These are phyloP conservation scores for Trichopoda pennipes DNA, from an alignment of 2,888 invertebrate species.

Conservation along the genomic window DNA sequence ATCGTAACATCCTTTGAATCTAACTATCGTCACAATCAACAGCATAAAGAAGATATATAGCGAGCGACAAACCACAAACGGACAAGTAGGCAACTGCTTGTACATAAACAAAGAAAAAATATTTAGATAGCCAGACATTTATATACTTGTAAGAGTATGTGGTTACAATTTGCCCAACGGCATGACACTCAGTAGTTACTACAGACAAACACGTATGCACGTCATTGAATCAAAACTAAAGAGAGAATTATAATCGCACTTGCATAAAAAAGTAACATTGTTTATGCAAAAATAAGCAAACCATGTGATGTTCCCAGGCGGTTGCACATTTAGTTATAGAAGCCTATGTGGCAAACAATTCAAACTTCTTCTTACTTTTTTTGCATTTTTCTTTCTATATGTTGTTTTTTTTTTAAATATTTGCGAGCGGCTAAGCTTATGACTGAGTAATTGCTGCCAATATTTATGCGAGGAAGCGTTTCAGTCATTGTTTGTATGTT, in stretches of 20 bases:
- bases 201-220: neutral
- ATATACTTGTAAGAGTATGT: constrained; percentile 65
- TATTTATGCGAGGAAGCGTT: constrained; percentile 80
- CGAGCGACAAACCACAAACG: constrained; percentile 26
- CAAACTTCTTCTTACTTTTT: constrained; percentile 30
- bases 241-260: neutral
- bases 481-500: constrained; percentile 66
- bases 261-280: constrained; percentile 44
- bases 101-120: constrained; percentile 9
- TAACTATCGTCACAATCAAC: constrained; percentile 32
- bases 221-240: neutral
- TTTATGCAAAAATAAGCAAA: constrained; percentile 59
- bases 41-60: constrained; percentile 32
- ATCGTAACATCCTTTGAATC: constrained; percentile 41
- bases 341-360: constrained; percentile 33
- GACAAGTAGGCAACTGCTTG: neutral
- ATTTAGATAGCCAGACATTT: constrained; percentile 36
- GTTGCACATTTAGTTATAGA: constrained; percentile 44
- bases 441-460: constrained; percentile 80
- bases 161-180: constrained; percentile 70
- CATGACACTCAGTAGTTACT: constrained; percentile 53
- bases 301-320: constrained; percentile 59
- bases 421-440: constrained; percentile 77
- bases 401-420: constrained; percentile 15
- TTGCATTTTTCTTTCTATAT: constrained; percentile 33